These are phyloP conservation scores for Stomorhina lunata DNA, from an alignment of 2,888 invertebrate species.

Conservation along the genomic window DNA sequence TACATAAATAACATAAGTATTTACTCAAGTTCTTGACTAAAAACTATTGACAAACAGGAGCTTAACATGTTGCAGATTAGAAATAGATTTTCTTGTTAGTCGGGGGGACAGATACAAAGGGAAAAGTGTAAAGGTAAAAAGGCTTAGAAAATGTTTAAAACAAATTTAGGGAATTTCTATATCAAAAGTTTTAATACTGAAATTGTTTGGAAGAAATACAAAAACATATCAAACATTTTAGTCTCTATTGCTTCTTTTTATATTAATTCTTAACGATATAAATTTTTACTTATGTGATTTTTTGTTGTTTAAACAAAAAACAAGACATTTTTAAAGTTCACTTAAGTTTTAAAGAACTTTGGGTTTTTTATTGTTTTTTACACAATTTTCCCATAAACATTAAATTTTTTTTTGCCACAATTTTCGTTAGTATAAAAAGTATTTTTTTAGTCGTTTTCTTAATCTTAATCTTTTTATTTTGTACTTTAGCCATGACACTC, in stretches of 20 bases:
- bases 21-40: background rate
- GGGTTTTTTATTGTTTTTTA: background rate
- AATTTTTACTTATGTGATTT: too few species aligned
- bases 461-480: background rate
- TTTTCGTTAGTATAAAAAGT: background rate
- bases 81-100: background rate
- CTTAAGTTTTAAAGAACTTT: background rate
- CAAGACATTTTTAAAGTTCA: background rate
- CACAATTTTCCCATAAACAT: background rate
- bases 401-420: background rate
- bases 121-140: background rate
- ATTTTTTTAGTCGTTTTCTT: background rate
- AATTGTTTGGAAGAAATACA: too few species aligned
- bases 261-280: too few species aligned
- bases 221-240: too few species aligned
- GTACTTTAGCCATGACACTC: constrained; percentile 50
- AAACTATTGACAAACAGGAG: constrained; percentile 7
- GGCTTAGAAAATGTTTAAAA: background rate
- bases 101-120: background rate
- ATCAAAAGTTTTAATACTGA: too few species aligned
- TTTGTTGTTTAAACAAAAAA: too few species aligned
- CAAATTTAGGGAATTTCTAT: too few species aligned
- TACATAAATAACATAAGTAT: too few species aligned
- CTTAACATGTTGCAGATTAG: background rate
- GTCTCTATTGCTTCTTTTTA: too few species aligned